Evolutionary conservation across 2,113 vertebrate species (phyloP), one percentile per base, ranked within the genome.

Genomic region (Zapornia atra): DNA sequence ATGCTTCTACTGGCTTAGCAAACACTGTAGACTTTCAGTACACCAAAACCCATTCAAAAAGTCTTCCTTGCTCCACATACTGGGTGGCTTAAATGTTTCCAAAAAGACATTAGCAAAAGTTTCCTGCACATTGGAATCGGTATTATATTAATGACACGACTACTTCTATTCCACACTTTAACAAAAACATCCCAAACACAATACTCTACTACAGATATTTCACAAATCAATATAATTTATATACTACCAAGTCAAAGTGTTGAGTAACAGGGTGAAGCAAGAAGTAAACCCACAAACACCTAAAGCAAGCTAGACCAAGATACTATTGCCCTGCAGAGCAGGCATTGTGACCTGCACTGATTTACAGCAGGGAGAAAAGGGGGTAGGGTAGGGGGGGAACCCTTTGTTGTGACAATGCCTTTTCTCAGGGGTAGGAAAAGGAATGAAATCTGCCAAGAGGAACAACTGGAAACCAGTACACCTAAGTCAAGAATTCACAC

Each of bases 371-470:
- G 13, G 25, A 86, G 25, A 81, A 65, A 3, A 2, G 10, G 8
- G 15, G 8, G 25, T 26, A 25, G 26, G 26, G 26, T 48, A 13
- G 1, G 1, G 1, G 4, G 1, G 1, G 4, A 7, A 15, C 36
- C 11, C 14, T 73, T 60, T 61, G 12, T 8, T 29, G 15, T 6
- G 0, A 64, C 25, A 54, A 34, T 17, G 59, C 12, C 71, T 81
- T 65, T 89, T 51, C 40, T 71, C 33, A 42, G 33, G 59, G 22
- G 36, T 40, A 81, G 18, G 18, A 76, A 71, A 2, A 42, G 8
- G 2, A 3, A 81, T 17, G 4, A 42, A 65, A 83, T 65, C 73
- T 69, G 15, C 34, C 17, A 82, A 51, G 48, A 44, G 22, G 26
- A 10, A 19, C 11, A 8, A 8, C 22, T 68, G 44, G 34, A 85